phyloP scores from a whole-genome alignment of 2,888 invertebrate species.

The Thymelicus lineola region DNA sequence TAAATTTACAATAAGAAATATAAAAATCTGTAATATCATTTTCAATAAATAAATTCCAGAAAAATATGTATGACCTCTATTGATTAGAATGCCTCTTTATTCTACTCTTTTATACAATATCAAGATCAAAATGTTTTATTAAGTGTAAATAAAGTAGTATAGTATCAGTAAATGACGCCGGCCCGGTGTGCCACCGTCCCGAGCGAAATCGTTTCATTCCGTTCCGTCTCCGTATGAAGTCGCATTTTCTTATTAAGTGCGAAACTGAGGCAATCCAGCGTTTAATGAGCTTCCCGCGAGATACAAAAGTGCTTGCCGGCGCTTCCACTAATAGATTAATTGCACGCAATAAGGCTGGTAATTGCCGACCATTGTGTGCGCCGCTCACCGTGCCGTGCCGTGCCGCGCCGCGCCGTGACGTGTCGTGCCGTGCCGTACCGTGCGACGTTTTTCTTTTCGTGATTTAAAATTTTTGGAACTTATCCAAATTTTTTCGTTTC shows the following conservation, averaged over 20 bases:
- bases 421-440: background rate
- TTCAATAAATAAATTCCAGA: no score
- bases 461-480: constrained; percentile 28
- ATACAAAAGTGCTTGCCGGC: constrained; percentile 43
- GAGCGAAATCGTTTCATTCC: constrained; percentile 52
- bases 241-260: constrained; percentile 57
- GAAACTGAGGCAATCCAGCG: constrained; percentile 63
- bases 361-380: constrained; percentile 35
- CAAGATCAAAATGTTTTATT: no score
- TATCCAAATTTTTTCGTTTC: constrained; percentile 16
- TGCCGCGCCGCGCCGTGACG: no score
- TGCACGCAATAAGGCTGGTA: constrained; percentile 41
- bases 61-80: no score
- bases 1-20: no score
- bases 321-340: constrained; percentile 56
- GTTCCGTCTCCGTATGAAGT: constrained; percentile 54
- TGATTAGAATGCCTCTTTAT: no score
- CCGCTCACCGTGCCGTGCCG: background rate
- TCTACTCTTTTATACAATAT: no score
- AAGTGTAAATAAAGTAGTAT: no score
- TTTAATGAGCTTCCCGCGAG: constrained; percentile 65
- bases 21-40: no score
- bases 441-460: constrained; percentile 17
- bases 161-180: background rate
- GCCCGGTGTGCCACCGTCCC: constrained; percentile 49